These are phyloP conservation scores for Trachurus trachurus DNA, from an alignment of 2,797 vertebrate genomes.

Conservation along the genomic window DNA sequence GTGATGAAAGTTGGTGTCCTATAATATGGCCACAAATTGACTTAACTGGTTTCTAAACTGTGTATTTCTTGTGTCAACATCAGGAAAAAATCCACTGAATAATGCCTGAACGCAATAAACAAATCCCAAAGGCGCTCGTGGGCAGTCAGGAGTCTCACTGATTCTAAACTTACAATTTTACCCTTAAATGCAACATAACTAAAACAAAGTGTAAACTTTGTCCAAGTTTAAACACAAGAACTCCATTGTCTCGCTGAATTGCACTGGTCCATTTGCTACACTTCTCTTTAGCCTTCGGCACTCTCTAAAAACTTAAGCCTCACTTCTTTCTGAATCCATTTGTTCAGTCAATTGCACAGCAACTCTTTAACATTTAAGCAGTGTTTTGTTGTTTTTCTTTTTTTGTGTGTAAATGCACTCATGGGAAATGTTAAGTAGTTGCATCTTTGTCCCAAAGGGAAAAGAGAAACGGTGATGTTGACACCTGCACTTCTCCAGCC, in stretches of 20 bases:
- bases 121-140: background rate
- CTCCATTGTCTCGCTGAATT: conserved; percentile 10
- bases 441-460: background rate
- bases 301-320: conserved; percentile 37
- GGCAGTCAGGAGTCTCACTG: background rate
- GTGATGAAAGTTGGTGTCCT: no score
- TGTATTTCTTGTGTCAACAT: background rate
- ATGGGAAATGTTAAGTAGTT: conserved; percentile 1
- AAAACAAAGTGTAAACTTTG: conserved; percentile 4
- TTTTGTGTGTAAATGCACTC: background rate
- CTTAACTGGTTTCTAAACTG: no score
- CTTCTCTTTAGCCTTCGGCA: conserved; percentile 33
- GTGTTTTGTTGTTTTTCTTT: conserved; percentile 15
- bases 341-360: conserved; percentile 47
- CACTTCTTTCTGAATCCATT: conserved; percentile 36
- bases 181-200: conserved; percentile 11
- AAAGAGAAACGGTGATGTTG: background rate
- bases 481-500: background rate
- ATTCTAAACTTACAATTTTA: background rate
- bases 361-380: conserved; percentile 36
- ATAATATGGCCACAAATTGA: no score
- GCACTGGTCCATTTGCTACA: conserved; percentile 30
- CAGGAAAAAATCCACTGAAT: conserved; percentile 23
- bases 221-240: conserved; percentile 2
- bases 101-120: conserved; percentile 18